Percentiles rank a stretch among this genome's conserved stretches.
phyloP scores from a whole-genome alignment of 2,888 invertebrate genomes.

The Laothoe populi region DNA sequence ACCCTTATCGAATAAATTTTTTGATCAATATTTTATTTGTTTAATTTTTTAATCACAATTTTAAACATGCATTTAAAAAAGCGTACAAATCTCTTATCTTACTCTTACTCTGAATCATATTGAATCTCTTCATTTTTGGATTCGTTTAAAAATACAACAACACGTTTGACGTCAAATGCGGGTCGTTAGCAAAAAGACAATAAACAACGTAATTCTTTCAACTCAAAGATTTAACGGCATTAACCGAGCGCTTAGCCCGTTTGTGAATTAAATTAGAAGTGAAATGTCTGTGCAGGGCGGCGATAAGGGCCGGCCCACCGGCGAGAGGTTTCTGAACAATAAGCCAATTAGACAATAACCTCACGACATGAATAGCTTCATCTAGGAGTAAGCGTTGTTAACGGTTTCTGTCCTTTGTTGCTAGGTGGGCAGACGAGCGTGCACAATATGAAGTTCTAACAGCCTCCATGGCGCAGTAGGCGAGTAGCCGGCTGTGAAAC shows the following conservation, averaged over 20 bases:
- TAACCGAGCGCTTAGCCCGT: slow-evolving; percentile 27
- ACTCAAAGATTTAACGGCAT: slow-evolving; percentile 31
- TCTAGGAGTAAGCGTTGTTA: slow-evolving; percentile 63
- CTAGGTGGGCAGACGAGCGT: slow-evolving; percentile 43
- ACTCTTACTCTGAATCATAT: too few relatives aligned
- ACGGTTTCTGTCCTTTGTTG: slow-evolving; percentile 49
- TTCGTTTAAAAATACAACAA: not conserved
- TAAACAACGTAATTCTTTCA: slow-evolving; percentile 24
- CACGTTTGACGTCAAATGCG: not conserved
- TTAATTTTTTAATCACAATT: too few relatives aligned
- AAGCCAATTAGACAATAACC: slow-evolving; percentile 76
- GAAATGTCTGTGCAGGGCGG: slow-evolving; percentile 33
- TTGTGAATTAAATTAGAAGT: slow-evolving; percentile 30
- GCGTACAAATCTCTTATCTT: too few relatives aligned
- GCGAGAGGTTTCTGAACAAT: slow-evolving; percentile 63
- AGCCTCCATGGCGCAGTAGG: not conserved
- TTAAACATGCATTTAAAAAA: too few relatives aligned
- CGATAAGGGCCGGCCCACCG: slow-evolving; percentile 31
- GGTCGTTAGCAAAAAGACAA: slow-evolving; percentile 6
- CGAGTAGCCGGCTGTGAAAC: too few relatives aligned
- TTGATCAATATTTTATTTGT: too few relatives aligned
- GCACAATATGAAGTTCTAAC: slow-evolving; percentile 24
- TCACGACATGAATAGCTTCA: slow-evolving; percentile 66
- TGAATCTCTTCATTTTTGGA: too few relatives aligned
- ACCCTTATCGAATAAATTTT: too few relatives aligned